Base-by-base conservation (phyloP, 2,797 vertebrate species). In the Pangasius mekongensis region DNA sequence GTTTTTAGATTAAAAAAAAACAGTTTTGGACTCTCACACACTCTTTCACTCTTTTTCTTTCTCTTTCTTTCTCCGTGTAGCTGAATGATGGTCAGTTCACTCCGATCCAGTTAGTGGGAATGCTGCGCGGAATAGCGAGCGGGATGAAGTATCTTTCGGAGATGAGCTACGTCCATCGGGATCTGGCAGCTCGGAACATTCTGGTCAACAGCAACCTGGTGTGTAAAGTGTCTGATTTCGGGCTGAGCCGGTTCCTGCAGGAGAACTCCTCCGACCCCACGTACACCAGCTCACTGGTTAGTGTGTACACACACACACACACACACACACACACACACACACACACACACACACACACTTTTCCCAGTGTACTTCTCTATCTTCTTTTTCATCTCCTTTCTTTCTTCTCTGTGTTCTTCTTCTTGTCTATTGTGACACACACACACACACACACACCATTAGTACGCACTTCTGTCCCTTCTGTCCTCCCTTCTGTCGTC, bases 221-320 rank as follows among this genome's bases (percentile, higher is more conserved):
- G 90, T 97, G 97, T 92, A 97, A 97, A 93, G 97, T 97, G 84
- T 97, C 97, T 43, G 97, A 97, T 98, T 98, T 98, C 0, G 98
- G 98, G 76, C 94, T 98, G 82, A 98, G 97, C 0, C 96, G 98
- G 3, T 98, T 98, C 94, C 94, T 98, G 86, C 97, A 98, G 91
- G 98, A 98, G 92, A 98, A 97, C 90, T 98, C 97, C 0, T 97
- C 97, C 0, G 97, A 98, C 88, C 97, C 98, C 56, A 98, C 97
- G 10, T 98, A 98, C 92, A 98, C 97, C 39, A 98, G 97, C 94
- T 97, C 97, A 82, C 93, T 98, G 97, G 98, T 98, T 91, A 94
- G 96, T 87, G 16, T 13, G 60, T 27, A 58, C 20, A 85, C 76
- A 56, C 80, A 52, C n/a, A 33, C 6, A n/a, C 11, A 39, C 27